Conservation (phyloP, 2,113 vertebrate species). For the Hiodon alosoides region DNA sequence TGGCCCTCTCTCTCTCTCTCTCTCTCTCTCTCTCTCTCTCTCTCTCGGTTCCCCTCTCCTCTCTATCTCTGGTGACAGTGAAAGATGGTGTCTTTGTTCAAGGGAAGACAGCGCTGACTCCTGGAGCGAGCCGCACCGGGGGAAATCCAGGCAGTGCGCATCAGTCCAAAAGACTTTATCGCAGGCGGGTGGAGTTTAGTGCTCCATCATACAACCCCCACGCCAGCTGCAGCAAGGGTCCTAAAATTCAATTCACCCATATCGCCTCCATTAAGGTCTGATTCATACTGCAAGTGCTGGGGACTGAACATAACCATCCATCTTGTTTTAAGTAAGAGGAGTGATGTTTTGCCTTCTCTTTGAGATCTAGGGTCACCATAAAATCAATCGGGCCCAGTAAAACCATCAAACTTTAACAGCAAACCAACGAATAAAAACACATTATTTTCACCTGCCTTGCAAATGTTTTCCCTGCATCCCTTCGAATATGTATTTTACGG, state of each 20-base stretch:
- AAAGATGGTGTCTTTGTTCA: constrained; percentile 41
- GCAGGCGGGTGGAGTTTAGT: constrained; percentile 10
- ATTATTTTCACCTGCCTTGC: constrained; percentile 31
- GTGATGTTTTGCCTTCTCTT: constrained; percentile 32
- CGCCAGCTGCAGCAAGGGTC: constrained; percentile 3
- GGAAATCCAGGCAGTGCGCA: constrained; percentile 20
- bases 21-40: constrained; percentile 16
- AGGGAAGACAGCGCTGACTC: constrained; percentile 8
- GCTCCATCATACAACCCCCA: constrained; percentile 9
- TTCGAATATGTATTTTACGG: constrained; percentile 23
- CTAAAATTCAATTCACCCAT: constrained; percentile 37
- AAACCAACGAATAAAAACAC: constrained; percentile 18
- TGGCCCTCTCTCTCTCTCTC: constrained; percentile 17
- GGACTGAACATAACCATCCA: constrained; percentile 35
- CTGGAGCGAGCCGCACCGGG: constrained; percentile 12
- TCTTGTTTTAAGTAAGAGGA: constrained; percentile 34
- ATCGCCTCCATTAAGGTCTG: constrained; percentile 39
- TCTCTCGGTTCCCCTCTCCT: constrained; percentile 25
- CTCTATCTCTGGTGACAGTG: constrained; percentile 37
- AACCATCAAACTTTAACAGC: constrained; percentile 37
- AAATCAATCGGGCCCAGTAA: constrained; percentile 35
- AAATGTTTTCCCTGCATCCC: neutral
- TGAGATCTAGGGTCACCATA: constrained; percentile 38
- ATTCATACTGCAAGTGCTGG: constrained; percentile 36
- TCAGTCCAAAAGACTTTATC: constrained; percentile 39